phyloP scores from a whole-genome alignment of 2,797 vertebrate genomes.

The Anguilla anguilla region DNA sequence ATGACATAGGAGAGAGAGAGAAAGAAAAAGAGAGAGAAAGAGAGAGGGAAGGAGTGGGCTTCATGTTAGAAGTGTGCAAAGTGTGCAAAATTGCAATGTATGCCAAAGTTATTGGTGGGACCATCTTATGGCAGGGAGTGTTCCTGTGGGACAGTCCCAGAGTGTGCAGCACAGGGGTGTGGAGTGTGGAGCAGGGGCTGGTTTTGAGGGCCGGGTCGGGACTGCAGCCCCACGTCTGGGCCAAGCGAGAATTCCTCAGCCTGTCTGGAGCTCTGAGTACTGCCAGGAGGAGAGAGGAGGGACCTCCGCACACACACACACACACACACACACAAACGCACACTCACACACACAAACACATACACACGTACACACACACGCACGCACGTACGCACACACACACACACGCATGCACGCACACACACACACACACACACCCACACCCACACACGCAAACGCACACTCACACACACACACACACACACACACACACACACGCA shows the following conservation, averaged over 20 bases:
- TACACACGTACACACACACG: neutral
- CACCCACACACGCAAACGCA: neutral
- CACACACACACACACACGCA: neutral
- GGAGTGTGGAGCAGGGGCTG: too few species aligned
- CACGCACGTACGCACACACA: neutral
- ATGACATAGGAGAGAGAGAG: neutral
- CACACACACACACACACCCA: neutral
- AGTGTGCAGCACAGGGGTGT: neutral
- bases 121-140: neutral
- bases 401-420: too few species aligned
- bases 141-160: neutral
- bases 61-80: neutral
- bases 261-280: neutral
- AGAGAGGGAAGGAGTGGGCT: neutral
- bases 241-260: neutral
- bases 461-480: neutral
- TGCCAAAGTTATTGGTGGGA: neutral
- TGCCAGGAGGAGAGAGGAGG: neutral
- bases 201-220: neutral
- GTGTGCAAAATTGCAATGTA: neutral
- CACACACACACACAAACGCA: neutral
- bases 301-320: neutral
- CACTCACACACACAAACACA: neutral
- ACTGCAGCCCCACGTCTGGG: neutral
- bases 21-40: neutral